Conservation (phyloP, 1,140 invertebrate species). For the Wiebesia pumilae region DNA sequence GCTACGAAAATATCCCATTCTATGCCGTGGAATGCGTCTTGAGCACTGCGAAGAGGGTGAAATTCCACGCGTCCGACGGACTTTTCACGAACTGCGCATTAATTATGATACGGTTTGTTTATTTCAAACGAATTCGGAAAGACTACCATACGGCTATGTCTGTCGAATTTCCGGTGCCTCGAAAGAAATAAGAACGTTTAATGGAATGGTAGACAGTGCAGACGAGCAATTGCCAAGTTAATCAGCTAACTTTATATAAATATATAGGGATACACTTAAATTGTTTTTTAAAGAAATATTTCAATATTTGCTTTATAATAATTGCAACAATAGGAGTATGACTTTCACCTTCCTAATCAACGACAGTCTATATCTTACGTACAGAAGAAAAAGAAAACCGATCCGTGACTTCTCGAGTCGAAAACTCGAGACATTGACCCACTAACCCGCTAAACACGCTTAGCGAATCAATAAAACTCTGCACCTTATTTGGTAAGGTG, state of each 20-base stretch:
- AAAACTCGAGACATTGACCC: too few relatives aligned
- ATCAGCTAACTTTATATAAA: too few relatives aligned
- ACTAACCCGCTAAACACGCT: background rate
- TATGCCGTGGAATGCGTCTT: conserved; percentile 32
- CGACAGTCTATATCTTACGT: too few relatives aligned
- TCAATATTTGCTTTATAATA: too few relatives aligned
- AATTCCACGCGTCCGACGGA: background rate
- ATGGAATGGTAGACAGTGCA: background rate
- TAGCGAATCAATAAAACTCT: background rate
- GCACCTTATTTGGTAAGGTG: background rate
- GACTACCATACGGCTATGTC: background rate
- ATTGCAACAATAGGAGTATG: too few relatives aligned
- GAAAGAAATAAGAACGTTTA: background rate
- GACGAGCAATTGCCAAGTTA: background rate
- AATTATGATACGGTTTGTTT: background rate
- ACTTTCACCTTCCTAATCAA: too few relatives aligned
- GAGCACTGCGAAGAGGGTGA: background rate
- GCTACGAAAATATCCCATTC: conserved; percentile 31
- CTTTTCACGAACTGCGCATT: background rate
- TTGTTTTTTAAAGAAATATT: too few relatives aligned
- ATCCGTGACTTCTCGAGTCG: too few relatives aligned
- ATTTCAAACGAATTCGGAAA: background rate
- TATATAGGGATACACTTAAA: too few relatives aligned
- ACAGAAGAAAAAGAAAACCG: too few relatives aligned
- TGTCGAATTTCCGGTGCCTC: background rate